These are phyloP conservation scores for Coronaproctus castanopsis DNA, from an alignment of 2,888 invertebrate species.

Conservation along the genomic window DNA sequence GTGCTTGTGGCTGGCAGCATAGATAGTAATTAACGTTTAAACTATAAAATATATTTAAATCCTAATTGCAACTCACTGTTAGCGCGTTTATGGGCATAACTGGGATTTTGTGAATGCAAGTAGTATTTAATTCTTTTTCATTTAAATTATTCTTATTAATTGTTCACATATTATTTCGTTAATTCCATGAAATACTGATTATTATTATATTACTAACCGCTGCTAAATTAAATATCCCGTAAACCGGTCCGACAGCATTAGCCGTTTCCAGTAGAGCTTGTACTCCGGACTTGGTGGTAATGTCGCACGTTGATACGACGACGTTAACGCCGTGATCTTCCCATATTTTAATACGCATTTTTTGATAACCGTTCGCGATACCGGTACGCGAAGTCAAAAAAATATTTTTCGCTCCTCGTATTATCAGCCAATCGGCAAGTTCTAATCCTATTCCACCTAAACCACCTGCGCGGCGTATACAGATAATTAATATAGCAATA, in stretches of 20 bases:
- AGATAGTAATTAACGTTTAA: too few species aligned
- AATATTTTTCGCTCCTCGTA: slow-evolving; percentile 3
- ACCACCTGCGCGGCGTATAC: slow-evolving; percentile 12
- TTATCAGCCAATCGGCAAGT: slow-evolving; percentile 11
- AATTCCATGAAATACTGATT: slow-evolving; percentile 24
- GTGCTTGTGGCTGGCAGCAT: too few species aligned
- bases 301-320: slow-evolving; percentile 1
- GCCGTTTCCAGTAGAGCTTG: background rate
- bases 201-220: slow-evolving; percentile 18
- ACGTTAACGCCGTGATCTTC: slow-evolving; percentile 1
- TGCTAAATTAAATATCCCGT: slow-evolving; percentile 10
- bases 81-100: too few species aligned
- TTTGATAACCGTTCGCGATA: slow-evolving; percentile 6
- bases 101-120: too few species aligned
- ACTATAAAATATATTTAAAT: too few species aligned
- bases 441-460: slow-evolving; percentile 12
- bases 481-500: too few species aligned
- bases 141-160: too few species aligned
- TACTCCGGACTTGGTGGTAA: slow-evolving; percentile 3
- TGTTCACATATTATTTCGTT: background rate
- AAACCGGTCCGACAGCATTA: slow-evolving; percentile 4
- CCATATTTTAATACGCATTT: slow-evolving; percentile 8
- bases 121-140: too few species aligned
- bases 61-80: too few species aligned
- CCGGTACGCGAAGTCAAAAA: slow-evolving; percentile 4